Percentiles rank a stretch among this genome's conserved stretches.
Evolutionary conservation across 2,888 invertebrate species (phyloP).

Genomic region (Cantharis nigra): DNA sequence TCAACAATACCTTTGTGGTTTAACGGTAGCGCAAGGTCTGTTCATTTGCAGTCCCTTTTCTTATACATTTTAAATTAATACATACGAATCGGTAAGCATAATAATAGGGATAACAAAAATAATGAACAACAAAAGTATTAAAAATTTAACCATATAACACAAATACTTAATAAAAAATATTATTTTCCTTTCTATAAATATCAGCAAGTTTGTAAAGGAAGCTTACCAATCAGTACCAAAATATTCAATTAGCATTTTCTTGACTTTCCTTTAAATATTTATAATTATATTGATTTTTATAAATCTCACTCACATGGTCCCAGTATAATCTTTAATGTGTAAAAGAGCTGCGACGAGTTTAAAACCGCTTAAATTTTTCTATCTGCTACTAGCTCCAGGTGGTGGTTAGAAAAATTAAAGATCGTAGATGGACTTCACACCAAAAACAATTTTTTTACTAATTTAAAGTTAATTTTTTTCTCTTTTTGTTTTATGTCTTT

Average conservation of each 20-base stretch:
- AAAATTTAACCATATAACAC: not conserved
- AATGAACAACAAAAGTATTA: not conserved
- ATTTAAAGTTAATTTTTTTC: no score
- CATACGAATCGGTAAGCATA: slow-evolving; percentile 5
- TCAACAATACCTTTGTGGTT: slow-evolving; percentile 27
- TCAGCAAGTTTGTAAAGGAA: not conserved
- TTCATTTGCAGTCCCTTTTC: slow-evolving; percentile 17
- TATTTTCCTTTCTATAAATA: not conserved
- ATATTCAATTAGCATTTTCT: not conserved
- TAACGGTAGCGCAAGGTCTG: slow-evolving; percentile 25
- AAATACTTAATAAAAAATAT: not conserved
- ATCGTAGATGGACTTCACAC: no score
- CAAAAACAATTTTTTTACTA: no score
- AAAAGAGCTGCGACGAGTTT: no score
- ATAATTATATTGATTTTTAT: not conserved
- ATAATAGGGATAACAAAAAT: slow-evolving; percentile 5
- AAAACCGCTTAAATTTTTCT: no score
- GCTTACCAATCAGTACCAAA: not conserved
- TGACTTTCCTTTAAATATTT: not conserved
- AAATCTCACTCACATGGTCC: not conserved
- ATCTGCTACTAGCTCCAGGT: no score
- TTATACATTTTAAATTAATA: slow-evolving; percentile 19
- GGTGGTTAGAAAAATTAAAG: no score
- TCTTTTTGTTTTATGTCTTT: no score
- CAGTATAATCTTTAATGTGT: not conserved